Evolutionary conservation across 2,888 invertebrate species (phyloP), one percentile per base, ranked within the genome.

Genomic region (Falcaria lacertinaria): DNA sequence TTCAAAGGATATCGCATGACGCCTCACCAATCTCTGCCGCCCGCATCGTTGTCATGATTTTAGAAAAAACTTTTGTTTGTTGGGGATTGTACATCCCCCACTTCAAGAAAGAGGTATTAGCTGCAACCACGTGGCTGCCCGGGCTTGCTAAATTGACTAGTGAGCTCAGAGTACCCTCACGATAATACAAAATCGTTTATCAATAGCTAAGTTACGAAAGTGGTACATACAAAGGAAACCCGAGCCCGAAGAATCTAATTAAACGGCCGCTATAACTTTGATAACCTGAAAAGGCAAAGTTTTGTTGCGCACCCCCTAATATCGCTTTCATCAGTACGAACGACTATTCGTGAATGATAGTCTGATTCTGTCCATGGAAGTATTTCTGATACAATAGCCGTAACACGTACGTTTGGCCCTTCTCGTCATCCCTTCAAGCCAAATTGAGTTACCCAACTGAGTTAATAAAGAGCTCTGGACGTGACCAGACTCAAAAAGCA

Each of bases 381-480:
- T 61, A 60, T 66, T 57, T 57, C 56, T 62, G 64, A 70, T 68
- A 74, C 64, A 71, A 64, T 52, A 49, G 64, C 62, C 61, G 72
- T 74, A 74, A 75, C 79, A 81, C 80, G 80, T 80, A 72, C 74
- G 58, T 43, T 46, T 44, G 57, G 68, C 61, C 69, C 70, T 67
- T 68, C 77, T 81, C 76, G 77, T 80, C 80, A 80, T 80, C 77
- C 81, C 76, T 80, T 79, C 79, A 74, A 72, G 73, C 73, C 68
- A 80, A 81, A 81, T 80, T 80, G 81, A 81, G 81, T 82, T 80
- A 79, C 80, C 78, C 78, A 75, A 77, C 77, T 69, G 74, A 80
- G 80, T 80, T 82, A 81, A 82, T 82, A 81, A 80, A 80, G 80
- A 80, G 78, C 67, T 61, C 63, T 63, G 71, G 54, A 65, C 81